phyloP scores from a whole-genome alignment of 2,888 invertebrate genomes.

The Euproctis similis region DNA sequence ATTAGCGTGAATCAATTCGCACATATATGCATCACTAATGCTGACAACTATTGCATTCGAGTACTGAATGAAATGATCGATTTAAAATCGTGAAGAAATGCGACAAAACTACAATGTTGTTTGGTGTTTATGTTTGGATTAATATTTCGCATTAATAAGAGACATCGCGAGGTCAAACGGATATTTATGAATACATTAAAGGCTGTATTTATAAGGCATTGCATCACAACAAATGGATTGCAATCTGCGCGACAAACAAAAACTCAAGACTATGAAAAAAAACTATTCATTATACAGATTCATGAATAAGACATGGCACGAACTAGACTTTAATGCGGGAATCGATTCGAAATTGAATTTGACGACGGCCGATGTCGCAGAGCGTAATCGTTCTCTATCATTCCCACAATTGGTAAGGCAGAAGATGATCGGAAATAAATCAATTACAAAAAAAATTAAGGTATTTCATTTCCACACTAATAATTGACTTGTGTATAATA shows the following conservation, averaged over 20 bases:
- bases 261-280: not conserved
- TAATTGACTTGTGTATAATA: constrained; percentile 42
- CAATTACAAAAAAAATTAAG: constrained; percentile 22
- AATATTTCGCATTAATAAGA: too few species aligned
- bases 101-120: too few species aligned
- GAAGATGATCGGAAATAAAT: constrained; percentile 25
- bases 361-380: constrained; percentile 14
- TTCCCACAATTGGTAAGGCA: constrained; percentile 21
- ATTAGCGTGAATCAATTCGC: constrained; percentile 38
- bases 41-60: constrained; percentile 42
- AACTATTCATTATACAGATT: constrained; percentile 22
- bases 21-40: constrained; percentile 45
- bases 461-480: constrained; percentile 19
- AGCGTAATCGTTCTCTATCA: constrained; percentile 19
- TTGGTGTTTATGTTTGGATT: too few species aligned
- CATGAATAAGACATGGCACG: constrained; percentile 35
- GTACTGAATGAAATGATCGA: constrained; percentile 37
- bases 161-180: too few species aligned
- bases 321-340: constrained; percentile 25
- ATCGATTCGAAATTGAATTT: constrained; percentile 28
- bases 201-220: too few species aligned
- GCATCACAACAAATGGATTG: constrained; percentile 4
- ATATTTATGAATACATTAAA: too few species aligned
- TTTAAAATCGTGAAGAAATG: too few species aligned
- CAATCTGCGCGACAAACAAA: too few species aligned